phyloP scores from a whole-genome alignment of 2,797 vertebrate species.

The Pampus argenteus region DNA sequence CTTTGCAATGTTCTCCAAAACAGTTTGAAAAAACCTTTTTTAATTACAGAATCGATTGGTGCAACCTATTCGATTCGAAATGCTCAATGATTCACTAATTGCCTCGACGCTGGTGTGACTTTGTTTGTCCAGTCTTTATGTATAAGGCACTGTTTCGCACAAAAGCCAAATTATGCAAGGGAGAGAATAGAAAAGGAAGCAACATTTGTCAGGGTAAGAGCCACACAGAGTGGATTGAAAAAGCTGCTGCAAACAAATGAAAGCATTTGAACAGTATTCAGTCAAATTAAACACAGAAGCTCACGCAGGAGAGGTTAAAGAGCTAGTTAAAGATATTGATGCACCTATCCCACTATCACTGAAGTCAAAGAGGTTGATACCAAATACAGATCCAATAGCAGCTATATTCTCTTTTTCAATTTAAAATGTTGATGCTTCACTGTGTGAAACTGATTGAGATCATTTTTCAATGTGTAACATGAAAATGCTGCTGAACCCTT shows the following conservation, averaged over 20 bases:
- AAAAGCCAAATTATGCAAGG: conserved; percentile 3
- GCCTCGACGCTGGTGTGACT: conserved; percentile 19
- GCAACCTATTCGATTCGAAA: conserved; percentile 30
- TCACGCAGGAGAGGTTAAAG: neutral
- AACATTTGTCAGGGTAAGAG: neutral
- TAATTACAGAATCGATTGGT: conserved; percentile 51
- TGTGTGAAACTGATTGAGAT: neutral
- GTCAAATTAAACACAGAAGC: conserved; percentile 8
- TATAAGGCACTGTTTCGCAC: conserved; percentile 14
- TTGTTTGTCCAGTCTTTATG: conserved; percentile 41
- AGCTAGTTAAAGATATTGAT: neutral
- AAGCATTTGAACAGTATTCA: conserved; percentile 14
- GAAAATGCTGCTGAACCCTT: no score
- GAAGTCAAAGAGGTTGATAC: neutral
- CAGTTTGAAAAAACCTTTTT: conserved; percentile 40
- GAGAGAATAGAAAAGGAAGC: conserved; percentile 10
- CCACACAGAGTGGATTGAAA: neutral
- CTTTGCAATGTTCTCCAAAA: conserved; percentile 13
- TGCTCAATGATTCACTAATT: conserved; percentile 42
- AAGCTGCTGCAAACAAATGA: conserved; percentile 26
- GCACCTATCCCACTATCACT: neutral
- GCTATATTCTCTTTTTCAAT: neutral
- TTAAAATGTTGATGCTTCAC: neutral
- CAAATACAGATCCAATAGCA: neutral
- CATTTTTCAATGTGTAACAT: neutral